phyloP scores from a whole-genome alignment of 2,797 vertebrate genomes.

The Premnoplex brunnescens region DNA sequence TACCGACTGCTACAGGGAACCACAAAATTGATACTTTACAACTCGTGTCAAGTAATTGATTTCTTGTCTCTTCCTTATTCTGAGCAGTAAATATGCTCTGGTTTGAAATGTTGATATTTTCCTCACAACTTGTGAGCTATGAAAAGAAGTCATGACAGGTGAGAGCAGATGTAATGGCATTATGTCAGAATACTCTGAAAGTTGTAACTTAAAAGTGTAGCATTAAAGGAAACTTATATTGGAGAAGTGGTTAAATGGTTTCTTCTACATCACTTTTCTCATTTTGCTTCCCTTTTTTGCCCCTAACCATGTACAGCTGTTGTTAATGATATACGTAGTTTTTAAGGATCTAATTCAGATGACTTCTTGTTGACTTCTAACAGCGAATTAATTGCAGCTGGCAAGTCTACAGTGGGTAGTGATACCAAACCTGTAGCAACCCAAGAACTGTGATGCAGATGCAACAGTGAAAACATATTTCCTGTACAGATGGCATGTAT shows the following conservation, averaged over 20 bases:
- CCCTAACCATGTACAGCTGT: fast-evolving
- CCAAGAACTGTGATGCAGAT: fast-evolving
- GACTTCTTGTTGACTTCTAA: not conserved
- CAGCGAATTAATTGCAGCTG: not conserved
- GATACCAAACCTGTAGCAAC: not conserved
- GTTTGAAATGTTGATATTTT: not conserved
- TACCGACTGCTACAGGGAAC: not conserved
- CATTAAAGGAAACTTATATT: not conserved
- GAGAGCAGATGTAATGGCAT: not conserved
- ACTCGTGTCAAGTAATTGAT: fast-evolving
- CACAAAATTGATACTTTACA: fast-evolving
- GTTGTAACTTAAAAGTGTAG: not conserved
- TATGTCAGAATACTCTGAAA: not conserved
- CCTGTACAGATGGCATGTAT: fast-evolving
- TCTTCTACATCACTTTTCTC: not conserved
- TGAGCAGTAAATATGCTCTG: not conserved
- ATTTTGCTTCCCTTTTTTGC: not conserved
- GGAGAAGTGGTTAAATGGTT: not conserved
- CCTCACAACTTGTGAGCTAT: not conserved
- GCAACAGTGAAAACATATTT: not conserved
- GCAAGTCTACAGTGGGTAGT: not conserved
- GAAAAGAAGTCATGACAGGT: fast-evolving
- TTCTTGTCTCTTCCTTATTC: not conserved
- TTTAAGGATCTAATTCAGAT: not conserved
- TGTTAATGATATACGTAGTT: not conserved